phyloP scores from a whole-genome alignment of 2,113 vertebrate genomes.

The Charadrius vociferus region DNA sequence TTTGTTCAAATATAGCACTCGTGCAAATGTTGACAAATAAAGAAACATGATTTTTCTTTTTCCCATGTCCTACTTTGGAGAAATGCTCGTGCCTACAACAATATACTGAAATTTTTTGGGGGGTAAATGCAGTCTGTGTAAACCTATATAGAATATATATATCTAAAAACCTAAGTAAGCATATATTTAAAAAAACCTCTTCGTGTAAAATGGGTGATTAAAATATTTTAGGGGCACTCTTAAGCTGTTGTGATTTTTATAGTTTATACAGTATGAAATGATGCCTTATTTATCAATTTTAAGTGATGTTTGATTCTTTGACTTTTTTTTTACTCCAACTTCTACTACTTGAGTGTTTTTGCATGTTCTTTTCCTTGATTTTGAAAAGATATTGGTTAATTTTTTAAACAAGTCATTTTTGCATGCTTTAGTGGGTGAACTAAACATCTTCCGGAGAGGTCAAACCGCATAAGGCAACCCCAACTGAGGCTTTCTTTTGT shows the following conservation, averaged over 20 bases:
- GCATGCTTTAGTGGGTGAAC: neutral
- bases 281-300: neutral
- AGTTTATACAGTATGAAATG: neutral
- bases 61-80: neutral
- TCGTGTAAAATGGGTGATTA: neutral
- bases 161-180: neutral
- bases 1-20: neutral
- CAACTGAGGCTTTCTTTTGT: neutral
- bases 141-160: neutral
- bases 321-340: neutral
- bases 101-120: neutral
- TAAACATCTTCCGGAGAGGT: neutral
- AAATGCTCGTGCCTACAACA: neutral
- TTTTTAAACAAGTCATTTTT: neutral
- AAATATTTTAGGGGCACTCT: neutral
- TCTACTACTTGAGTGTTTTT: neutral
- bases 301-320: neutral
- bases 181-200: neutral
- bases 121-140: neutral
- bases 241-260: neutral
- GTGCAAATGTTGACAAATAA: neutral
- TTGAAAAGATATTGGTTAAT: neutral
- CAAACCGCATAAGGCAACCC: neutral
- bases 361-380: neutral
- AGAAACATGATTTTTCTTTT: neutral